Percentiles rank a stretch among this genome's conserved stretches.
These are phyloP conservation scores for Lordiphosa fenestrarum DNA, from an alignment of 2,888 invertebrate genomes.

Conservation along the genomic window DNA sequence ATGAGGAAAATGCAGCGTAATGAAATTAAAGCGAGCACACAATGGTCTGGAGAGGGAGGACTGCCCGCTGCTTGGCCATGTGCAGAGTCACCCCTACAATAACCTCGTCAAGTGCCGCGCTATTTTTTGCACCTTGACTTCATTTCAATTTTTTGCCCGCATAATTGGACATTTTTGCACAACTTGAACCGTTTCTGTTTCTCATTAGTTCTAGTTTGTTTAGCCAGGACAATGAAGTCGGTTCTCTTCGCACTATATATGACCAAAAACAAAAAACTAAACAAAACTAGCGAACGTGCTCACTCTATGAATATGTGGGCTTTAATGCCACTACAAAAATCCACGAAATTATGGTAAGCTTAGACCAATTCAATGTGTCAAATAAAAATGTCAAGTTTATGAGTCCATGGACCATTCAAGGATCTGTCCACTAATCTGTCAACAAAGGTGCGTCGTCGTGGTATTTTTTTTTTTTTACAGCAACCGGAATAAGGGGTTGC, in stretches of 20 bases:
- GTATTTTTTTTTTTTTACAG: constrained; percentile 58
- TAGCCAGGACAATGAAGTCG: constrained; percentile 13
- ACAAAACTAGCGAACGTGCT: constrained; percentile 40
- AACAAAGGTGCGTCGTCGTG: constrained; percentile 51
- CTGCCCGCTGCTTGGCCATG: constrained; percentile 63
- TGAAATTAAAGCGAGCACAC: constrained; percentile 69
- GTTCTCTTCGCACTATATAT: constrained; percentile 4
- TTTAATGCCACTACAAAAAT: constrained; percentile 31
- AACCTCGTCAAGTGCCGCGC: constrained; percentile 61
- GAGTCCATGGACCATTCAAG: constrained; percentile 31
- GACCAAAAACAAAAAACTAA: constrained; percentile 28
- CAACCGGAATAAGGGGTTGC: constrained; percentile 43
- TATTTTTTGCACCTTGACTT: constrained; percentile 71
- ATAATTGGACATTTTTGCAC: constrained; percentile 58
- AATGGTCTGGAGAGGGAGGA: constrained; percentile 30
- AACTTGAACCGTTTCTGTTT: constrained; percentile 35
- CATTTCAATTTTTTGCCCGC: constrained; percentile 47
- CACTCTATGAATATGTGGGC: constrained; percentile 32
- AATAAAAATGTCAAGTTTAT: constrained; percentile 73
- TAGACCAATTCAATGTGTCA: constrained; percentile 69
- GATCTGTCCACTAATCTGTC: constrained; percentile 63
- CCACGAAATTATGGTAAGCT: constrained; percentile 54
- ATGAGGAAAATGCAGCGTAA: constrained; percentile 63
- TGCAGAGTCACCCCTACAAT: constrained; percentile 40
- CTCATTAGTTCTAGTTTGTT: constrained; percentile 17